phyloP scores from a whole-genome alignment of 1,140 invertebrate species.

The Bombyx mandarina region DNA sequence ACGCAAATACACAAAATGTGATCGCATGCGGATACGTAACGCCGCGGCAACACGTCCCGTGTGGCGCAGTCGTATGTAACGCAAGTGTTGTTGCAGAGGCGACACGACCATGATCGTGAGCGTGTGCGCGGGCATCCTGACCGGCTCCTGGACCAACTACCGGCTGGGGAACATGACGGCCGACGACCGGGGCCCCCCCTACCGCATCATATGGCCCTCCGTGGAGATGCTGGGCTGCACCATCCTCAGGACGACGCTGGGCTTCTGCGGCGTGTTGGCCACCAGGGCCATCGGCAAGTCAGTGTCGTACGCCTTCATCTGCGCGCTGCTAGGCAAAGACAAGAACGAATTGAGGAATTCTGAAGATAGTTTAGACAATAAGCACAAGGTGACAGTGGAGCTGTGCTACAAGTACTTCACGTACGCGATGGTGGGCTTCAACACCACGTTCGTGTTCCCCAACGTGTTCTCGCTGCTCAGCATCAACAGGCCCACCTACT shows the following conservation, averaged over 20 bases:
- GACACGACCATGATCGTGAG: conserved; percentile 89
- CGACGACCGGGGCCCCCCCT: conserved; percentile 74
- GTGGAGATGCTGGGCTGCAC: conserved; percentile 77
- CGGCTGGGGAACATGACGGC: conserved; percentile 78
- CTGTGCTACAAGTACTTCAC: conserved; percentile 86
- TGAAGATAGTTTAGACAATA: conserved; percentile 75
- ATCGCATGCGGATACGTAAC: too few relatives aligned
- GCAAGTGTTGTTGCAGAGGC: conserved; percentile 73
- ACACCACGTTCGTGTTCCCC: conserved; percentile 83
- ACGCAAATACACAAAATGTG: too few relatives aligned
- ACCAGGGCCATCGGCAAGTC: conserved; percentile 80
- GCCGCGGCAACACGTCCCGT: too few relatives aligned
- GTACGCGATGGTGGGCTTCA: conserved; percentile 80
- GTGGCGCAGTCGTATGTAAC: too few relatives aligned
- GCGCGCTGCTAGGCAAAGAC: conserved; percentile 78
- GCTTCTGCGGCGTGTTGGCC: conserved; percentile 79
- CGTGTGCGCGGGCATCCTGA: conserved; percentile 82
- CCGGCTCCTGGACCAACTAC: conserved; percentile 89
- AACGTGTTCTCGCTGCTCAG: conserved; percentile 81
- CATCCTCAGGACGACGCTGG: conserved; percentile 80
- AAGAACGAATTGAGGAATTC: conserved; percentile 74
- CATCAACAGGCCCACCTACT: conserved; percentile 86
- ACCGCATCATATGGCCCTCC: conserved; percentile 84
- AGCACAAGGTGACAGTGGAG: conserved; percentile 82
- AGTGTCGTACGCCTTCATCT: conserved; percentile 77